phyloP scores from a whole-genome alignment of 2,888 invertebrate genomes.

The Hermodice carunculata region DNA sequence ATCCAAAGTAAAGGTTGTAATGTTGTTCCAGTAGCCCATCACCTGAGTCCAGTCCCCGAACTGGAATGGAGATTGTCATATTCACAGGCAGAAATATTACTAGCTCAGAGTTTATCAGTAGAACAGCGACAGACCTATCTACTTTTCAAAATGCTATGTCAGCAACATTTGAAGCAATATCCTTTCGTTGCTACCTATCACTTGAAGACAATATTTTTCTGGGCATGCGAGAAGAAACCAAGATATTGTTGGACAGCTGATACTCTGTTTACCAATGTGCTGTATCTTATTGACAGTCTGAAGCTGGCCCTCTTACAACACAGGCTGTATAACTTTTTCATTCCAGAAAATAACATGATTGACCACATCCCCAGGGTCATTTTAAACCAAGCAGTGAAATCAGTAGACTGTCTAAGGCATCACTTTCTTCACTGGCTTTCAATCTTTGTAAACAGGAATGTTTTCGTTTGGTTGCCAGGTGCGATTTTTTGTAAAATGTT shows the following conservation, averaged over 20 bases:
- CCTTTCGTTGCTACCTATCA: constrained; percentile 35
- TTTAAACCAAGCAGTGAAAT: neutral
- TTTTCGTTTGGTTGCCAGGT: no score
- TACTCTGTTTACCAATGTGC: constrained; percentile 42
- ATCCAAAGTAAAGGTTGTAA: constrained; percentile 3
- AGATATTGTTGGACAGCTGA: constrained; percentile 39
- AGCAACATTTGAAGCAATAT: constrained; percentile 36
- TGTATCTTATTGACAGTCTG: constrained; percentile 43
- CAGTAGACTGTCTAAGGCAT: no score
- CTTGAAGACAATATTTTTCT: constrained; percentile 47
- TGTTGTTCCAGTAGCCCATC: constrained; percentile 42
- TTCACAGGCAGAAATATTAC: constrained; percentile 42
- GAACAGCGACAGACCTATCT: constrained; percentile 48
- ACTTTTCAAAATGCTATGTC: constrained; percentile 40
- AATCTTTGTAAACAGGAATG: no score
- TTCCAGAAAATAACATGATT: constrained; percentile 46
- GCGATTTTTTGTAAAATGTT: no score
- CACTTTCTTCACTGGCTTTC: no score
- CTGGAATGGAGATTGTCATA: constrained; percentile 50
- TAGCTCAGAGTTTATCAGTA: constrained; percentile 44
- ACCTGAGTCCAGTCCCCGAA: constrained; percentile 40
- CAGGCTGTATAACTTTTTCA: constrained; percentile 47
- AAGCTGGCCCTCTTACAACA: constrained; percentile 39
- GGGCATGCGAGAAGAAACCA: constrained; percentile 46
- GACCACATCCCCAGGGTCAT: constrained; percentile 28